These are phyloP conservation scores for Lanius collurio DNA, from an alignment of 2,113 vertebrate genomes.

Conservation along the genomic window DNA sequence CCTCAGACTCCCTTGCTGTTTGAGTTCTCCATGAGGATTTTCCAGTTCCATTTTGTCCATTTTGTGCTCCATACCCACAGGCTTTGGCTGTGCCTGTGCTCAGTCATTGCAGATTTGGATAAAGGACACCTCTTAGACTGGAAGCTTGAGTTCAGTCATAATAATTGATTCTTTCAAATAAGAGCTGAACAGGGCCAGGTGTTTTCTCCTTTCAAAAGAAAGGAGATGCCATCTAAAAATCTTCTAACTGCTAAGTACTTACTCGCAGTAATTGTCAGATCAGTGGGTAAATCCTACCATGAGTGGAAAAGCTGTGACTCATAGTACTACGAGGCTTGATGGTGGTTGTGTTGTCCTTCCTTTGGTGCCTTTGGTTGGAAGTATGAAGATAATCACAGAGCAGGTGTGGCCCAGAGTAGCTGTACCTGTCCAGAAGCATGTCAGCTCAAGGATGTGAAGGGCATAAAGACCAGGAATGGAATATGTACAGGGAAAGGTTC, in stretches of 20 bases:
- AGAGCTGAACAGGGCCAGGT: not conserved
- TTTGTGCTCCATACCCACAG: not conserved
- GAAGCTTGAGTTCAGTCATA: not conserved
- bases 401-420: not conserved
- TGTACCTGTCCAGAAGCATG: not conserved
- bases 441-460: not conserved
- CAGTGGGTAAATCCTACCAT: not conserved
- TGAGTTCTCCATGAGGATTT: not conserved
- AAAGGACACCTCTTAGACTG: not conserved
- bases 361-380: not conserved
- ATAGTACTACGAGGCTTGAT: not conserved
- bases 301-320: not conserved
- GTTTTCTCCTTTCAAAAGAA: not conserved
- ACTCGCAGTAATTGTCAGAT: not conserved
- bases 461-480: not conserved
- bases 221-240: not conserved
- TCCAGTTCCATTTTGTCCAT: not conserved
- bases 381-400: not conserved
- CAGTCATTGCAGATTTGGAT: not conserved
- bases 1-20: not conserved
- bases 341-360: not conserved
- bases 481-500: not conserved
- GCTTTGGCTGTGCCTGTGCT: not conserved
- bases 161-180: not conserved
- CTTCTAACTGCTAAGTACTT: not conserved